Evolutionary conservation across 2,797 vertebrate genomes (phyloP), one percentile per base, ranked within the genome.

Genomic region (Enteromius viviparus): DNA sequence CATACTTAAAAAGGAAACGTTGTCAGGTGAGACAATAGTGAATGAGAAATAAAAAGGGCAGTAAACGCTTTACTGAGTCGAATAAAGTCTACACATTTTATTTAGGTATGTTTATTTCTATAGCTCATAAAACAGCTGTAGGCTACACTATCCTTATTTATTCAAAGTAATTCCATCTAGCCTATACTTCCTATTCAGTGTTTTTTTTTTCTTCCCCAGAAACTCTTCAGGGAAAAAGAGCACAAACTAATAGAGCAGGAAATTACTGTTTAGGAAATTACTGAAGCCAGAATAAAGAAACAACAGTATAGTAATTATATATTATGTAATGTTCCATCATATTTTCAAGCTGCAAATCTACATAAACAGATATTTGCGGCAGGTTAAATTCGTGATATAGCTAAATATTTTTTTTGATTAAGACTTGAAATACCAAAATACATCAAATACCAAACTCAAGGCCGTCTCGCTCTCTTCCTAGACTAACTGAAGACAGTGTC

Each of bases 181-280:
- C 26, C 45, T 26, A 26, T 58, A 6, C 51, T 4, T 66, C 64
- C 32, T 19, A 34, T 65, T 34, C 15, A 65, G 7, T 62, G 58
- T 60, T 60, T 60, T 23, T n/a, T 55, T 58, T 14, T 29, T 62
- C 12, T 23, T 75, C n/a, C n/a, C 17, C 53, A 60, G 21, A 76
- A 58, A 40, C 32, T 23, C 45, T 78, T 47, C 17, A 7, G 19
- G 1, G 4, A 23, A 15, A 66, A 51, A 53, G 15, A 6, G 15
- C 37, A 29, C 0, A 69, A 5, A 58, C n/a, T 74, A 34, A 1
- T n/a, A 34, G 6, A 80, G 21, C 15, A 65, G 58, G 32, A 65
- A 66, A 79, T 55, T 69, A 49, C 15, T 21, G 49, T 69, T 79
- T 40, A 66, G 40, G 76, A 78, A 66, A 51, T 74, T 1, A 14